Conservation (phyloP, 2,888 invertebrate species). For the Agrochola circellaris region DNA sequence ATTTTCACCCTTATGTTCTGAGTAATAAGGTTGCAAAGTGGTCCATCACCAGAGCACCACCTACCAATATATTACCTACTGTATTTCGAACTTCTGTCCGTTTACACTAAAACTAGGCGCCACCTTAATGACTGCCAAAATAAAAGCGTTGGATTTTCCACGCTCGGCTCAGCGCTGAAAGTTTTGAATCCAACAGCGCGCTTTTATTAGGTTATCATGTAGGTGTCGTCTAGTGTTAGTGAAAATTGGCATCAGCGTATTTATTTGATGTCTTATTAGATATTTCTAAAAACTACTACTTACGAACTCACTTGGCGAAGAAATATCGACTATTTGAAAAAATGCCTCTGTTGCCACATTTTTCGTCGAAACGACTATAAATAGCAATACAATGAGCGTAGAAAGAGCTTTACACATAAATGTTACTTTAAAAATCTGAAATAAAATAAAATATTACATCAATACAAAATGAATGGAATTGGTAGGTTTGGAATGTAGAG, state of each 20-base stretch:
- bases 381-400: slow-evolving; percentile 69
- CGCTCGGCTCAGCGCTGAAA: not conserved
- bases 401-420: slow-evolving; percentile 71
- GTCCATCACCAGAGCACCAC: not conserved
- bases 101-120: not conserved
- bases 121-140: not conserved
- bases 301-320: slow-evolving; percentile 67
- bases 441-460: slow-evolving; percentile 38
- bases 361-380: slow-evolving; percentile 58
- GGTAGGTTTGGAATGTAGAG: too few species aligned
- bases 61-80: not conserved
- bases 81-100: not conserved
- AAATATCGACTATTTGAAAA: slow-evolving; percentile 68
- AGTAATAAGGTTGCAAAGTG: not conserved
- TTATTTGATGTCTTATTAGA: slow-evolving; percentile 12
- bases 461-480: not conserved
- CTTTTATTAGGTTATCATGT: not conserved
- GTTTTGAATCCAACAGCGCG: not conserved
- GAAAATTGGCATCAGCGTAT: not conserved
- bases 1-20: not conserved
- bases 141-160: not conserved
- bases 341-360: slow-evolving; percentile 60
- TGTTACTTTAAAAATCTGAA: slow-evolving; percentile 78
- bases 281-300: slow-evolving; percentile 55
- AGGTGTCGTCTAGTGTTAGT: not conserved